Base-by-base conservation (phyloP, 2,888 invertebrate species). In the Conomelus anceps region DNA sequence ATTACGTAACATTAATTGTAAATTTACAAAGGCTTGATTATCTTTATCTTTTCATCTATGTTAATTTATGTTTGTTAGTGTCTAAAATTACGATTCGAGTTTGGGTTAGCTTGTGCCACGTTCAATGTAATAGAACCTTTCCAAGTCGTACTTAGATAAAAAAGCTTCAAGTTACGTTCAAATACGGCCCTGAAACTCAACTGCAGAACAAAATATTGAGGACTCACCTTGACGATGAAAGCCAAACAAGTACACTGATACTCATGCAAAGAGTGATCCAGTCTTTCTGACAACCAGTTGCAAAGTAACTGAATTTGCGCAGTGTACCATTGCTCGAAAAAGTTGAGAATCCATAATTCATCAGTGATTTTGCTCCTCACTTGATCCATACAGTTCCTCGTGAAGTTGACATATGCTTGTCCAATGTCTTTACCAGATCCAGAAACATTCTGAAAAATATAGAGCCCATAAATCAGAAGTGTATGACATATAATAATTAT, bases 241-340 rank as follows among this genome's bases (percentile, higher is more conserved):
- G 98, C 97, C 92, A 99, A 96, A 93, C 99, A 99, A 92, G 98
- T 98, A 93, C 99, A 98, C 94, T 99, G 99, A 93, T 99, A 99
- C 91, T 98, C 97, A 94, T 99, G 99, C 91, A 99, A 95, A 88
- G 98, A 97, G 92, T 98, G 98, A 93, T 98, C 98, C 92, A 98
- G 94, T 91, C 99, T 95, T 93, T 99, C 99, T 0, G 96, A 96
- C 90, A 99, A 94, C 99, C 99, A 99, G 92, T 96, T 97, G 94
- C 97, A 98, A 92, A 99, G 95, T 95, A 98, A 96, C 93, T 96
- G 97, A 93, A 99, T 96, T 94, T 99, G 99, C 92, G 96, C 96
- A 89, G 97, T 97, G 94, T 99, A 99, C 98, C 98, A 99, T 94
- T 97, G 96, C 95, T 97, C 97, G 93, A 97, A 96, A 92, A 97